These are phyloP conservation scores for Notolepis coatsorum DNA, from an alignment of 2,797 vertebrate genomes.

Conservation along the genomic window DNA sequence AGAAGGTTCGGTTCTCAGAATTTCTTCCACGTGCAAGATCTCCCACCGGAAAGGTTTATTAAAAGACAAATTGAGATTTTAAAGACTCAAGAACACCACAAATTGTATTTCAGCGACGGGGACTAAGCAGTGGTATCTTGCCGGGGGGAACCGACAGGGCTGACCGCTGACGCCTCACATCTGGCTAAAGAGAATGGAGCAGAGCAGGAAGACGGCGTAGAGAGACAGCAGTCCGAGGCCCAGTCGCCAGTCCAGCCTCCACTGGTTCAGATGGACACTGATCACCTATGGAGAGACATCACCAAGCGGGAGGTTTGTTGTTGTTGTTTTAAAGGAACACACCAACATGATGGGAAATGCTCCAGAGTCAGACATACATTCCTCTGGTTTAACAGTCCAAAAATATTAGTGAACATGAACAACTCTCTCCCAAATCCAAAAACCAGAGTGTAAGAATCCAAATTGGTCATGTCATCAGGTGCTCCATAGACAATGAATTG, in stretches of 20 bases:
- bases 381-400: no score
- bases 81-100: no score
- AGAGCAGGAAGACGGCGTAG: constrained; percentile 84
- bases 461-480: no score
- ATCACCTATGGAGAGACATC: constrained; percentile 67
- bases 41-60: constrained; percentile 47
- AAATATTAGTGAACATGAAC: no score
- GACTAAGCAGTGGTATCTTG: constrained; percentile 29
- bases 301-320: neutral
- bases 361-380: no score
- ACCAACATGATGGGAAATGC: no score
- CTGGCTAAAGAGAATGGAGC: constrained; percentile 84
- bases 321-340: no score
- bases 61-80: no score
- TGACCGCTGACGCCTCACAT: constrained; percentile 71
- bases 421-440: no score
- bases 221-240: constrained; percentile 81
- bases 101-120: constrained; percentile 18
- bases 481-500: no score
- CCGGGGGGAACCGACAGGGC: constrained; percentile 5
- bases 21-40: constrained; percentile 34
- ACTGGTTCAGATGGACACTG: constrained; percentile 83
- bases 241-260: constrained; percentile 83
- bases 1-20: no score
- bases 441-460: no score